A percentile compares a stretch with the other conserved stretches of the same genome.
These are phyloP conservation scores for Pleuronectes platessa DNA, from an alignment of 2,113 vertebrate genomes.

Conservation along the genomic window DNA sequence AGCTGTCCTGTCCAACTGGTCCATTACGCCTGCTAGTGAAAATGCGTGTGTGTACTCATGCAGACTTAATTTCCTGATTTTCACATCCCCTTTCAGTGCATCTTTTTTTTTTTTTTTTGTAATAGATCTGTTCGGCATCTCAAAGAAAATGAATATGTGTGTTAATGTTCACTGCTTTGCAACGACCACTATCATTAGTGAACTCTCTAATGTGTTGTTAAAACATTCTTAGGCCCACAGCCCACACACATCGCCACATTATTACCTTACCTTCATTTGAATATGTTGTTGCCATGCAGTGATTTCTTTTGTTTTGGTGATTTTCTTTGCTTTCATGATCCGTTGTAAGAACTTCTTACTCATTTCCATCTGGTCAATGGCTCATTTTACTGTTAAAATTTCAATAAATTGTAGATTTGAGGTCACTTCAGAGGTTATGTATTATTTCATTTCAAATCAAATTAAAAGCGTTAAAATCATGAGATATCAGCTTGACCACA, in stretches of 20 bases:
- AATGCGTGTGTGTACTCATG: slow-evolving; percentile 64
- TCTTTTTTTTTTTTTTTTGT: slow-evolving; percentile 35
- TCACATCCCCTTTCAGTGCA: slow-evolving; percentile 35
- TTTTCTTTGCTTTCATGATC: slow-evolving; percentile 9
- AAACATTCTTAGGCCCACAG: slow-evolving; percentile 60
- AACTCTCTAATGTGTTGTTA: slow-evolving; percentile 67
- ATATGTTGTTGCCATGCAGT: slow-evolving; percentile 25
- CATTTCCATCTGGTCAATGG: background rate
- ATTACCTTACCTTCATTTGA: slow-evolving; percentile 58
- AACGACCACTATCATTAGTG: slow-evolving; percentile 63
- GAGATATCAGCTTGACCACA: background rate
- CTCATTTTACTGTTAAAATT: background rate
- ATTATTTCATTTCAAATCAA: too few species aligned
- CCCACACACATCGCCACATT: slow-evolving; percentile 40
- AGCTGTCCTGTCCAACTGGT: slow-evolving; percentile 78
- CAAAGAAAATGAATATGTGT: slow-evolving; percentile 70
- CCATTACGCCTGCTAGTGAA: slow-evolving; percentile 67
- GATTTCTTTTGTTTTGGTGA: background rate
- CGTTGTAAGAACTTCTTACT: slow-evolving; percentile 38
- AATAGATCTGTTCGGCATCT: slow-evolving; percentile 66
- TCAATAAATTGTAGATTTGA: background rate
- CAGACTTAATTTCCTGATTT: slow-evolving; percentile 66
- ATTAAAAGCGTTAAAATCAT: background rate
- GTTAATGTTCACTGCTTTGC: slow-evolving; percentile 67
- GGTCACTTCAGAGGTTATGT: background rate